Conservation (phyloP, 2,888 invertebrate species). For the Eupsilia transversa region DNA sequence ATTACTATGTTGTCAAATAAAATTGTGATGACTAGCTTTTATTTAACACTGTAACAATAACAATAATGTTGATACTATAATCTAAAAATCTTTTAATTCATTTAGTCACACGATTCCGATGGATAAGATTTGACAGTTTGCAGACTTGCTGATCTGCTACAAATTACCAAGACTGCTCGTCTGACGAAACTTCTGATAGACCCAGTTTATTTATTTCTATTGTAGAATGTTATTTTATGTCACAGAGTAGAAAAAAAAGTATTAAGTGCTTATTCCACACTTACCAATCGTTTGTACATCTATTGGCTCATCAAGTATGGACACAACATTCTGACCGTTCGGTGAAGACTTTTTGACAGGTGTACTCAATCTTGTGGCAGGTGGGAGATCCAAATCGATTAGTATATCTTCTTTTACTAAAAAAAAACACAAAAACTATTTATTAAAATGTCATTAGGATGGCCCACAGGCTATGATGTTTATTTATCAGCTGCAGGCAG, state of each 20-base stretch:
- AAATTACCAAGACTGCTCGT: not conserved
- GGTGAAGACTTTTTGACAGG: conserved; percentile 70
- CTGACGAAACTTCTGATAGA: not conserved
- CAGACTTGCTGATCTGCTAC: not conserved
- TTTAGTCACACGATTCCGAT: not conserved
- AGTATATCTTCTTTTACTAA: conserved; percentile 92
- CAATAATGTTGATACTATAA: not conserved
- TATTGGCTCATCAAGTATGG: conserved; percentile 94
- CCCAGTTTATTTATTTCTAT: not conserved
- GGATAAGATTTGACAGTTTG: not conserved
- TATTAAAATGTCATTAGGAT: not conserved
- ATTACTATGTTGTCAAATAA: not conserved
- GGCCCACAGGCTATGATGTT: not conserved
- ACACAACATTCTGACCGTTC: conserved; percentile 76
- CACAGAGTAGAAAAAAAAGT: not conserved
- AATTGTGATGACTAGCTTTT: not conserved
- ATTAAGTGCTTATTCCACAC: conserved; percentile 43
- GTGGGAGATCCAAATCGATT: conserved; percentile 93
- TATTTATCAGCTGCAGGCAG: not conserved
- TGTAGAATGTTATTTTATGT: not conserved
- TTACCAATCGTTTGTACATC: conserved; percentile 92
- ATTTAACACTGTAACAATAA: not conserved
- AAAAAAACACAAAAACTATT: conserved; percentile 52
- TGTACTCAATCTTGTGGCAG: conserved; percentile 81
- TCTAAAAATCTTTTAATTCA: too few relatives aligned